Evolutionary conservation across 2,797 vertebrate species (phyloP), one percentile per base, ranked within the genome.

Genomic region (Chelon labrosus): DNA sequence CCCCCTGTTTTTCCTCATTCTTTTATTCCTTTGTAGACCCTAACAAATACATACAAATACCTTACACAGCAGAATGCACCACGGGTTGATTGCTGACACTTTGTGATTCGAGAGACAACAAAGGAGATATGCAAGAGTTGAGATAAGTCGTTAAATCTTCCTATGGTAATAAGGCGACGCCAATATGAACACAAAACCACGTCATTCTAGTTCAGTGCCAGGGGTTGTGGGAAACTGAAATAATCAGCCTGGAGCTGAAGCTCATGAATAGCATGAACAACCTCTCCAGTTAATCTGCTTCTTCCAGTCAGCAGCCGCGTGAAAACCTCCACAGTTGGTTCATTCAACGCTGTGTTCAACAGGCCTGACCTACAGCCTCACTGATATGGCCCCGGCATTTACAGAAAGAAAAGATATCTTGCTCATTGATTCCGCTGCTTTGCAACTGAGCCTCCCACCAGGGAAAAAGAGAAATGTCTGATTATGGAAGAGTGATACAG

Each of bases 321-420:
- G 35, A 72, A 70, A 77, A 37, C 44, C 61, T 71, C 20, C 19
- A 25, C 50, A 31, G 3, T 17, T 8, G 14, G 1, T 47, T 47
- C 62, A 65, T 78, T 80, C 47, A 78, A n/a, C 20, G 22, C 65
- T 37, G 46, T 20, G 56, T 35, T 84, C 74, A 78, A 54, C 17
- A 55, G 63, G 27, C 75, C 57, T 67, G 5, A 50, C 58, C 66
- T 70, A 22, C 64, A 58, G 67, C 25, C 47, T 65, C 42, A 2
- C 72, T 71, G 65, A 71, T 65, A 55, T 39, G 52, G 51, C 70
- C 50, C 51, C 49, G 77, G 1, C 60, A 42, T 85, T 86, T 69
- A 62, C 64, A 20, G 55, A 72, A 27, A 68, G 59, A 51, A 68
- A 70, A 44, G 4, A 72, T 56, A 67, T 25, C 47, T 19, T 39